Base-by-base conservation (phyloP, 1,140 invertebrate genomes). In the Lordiphosa mommai region DNA sequence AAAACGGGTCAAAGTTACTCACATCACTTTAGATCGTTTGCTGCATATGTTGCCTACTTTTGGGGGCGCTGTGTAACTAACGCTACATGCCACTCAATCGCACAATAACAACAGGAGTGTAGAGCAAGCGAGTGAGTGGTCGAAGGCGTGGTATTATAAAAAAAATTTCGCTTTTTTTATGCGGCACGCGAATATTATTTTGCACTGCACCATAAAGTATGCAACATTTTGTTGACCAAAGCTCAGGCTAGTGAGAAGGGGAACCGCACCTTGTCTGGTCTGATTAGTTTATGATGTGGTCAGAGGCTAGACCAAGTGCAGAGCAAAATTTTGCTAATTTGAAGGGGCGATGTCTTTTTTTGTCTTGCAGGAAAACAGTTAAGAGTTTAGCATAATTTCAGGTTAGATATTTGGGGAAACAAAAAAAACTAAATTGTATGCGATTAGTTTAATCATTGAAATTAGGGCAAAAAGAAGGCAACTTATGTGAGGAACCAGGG, bases 1-100 rank as follows among this genome's bases (percentile, higher is more conserved):
- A 70, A 69, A 70, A 61, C 65, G 67, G 67, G 67, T 68, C 67
- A 70, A 70, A 56, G 58, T 69, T 63, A 51, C 51, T 61, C 67
- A 56, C 66, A 69, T 48, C 43, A 38, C 20, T 36, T 27, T 38
- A 50, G 57, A 66, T 66, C 63, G 63, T 43, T 43, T 43, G 23
- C 20, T 50, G 33, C 16, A 49, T 43, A 29, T 37, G 56, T 55
- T 69, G 36, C 36, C 51, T 27, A 49, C 27, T 61, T 53, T 61
- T 69, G 14, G 38, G 56, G 41, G 36, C 56, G 17, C 66, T 48
- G 49, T 69, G 64, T 60, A 68, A 68, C 55, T 69, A 69, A 67
- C 63, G 40, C 23, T 58, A 67, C 53, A 68, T 51, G 63, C 64
- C 64, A 59, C 63, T 59, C 64, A 68, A 67, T 47, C 40, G 55